Evolutionary conservation across 2,113 vertebrate genomes (phyloP).

Genomic region (Chaetorhynchus papuensis): DNA sequence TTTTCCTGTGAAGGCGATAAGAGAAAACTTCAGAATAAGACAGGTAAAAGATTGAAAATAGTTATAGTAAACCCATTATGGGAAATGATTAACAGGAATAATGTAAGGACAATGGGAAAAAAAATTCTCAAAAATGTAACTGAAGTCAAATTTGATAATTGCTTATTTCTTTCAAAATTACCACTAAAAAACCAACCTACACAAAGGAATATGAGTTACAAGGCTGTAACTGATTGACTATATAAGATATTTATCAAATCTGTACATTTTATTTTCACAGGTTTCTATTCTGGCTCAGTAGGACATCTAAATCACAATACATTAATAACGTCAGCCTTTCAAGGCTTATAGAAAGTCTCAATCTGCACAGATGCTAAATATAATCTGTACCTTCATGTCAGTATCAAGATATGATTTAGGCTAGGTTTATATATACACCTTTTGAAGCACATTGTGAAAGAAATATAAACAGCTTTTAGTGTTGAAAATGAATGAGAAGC

Average conservation of each 20-base stretch:
- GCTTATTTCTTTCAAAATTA: not conserved
- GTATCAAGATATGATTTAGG: not conserved
- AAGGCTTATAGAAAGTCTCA: not conserved
- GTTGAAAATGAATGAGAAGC: slow-evolving; percentile 26
- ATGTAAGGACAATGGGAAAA: not conserved
- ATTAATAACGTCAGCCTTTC: slow-evolving; percentile 28
- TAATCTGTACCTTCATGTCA: not conserved
- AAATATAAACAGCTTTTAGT: not conserved
- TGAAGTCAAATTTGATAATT: not conserved
- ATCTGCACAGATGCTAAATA: not conserved
- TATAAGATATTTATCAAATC: not conserved
- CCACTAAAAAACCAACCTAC: not conserved
- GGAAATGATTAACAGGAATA: not conserved
- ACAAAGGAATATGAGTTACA: not conserved
- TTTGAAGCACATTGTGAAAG: not conserved
- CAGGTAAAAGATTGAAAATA: not conserved
- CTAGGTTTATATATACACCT: not conserved
- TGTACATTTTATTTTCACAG: slow-evolving; percentile 12
- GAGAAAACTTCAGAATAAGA: not conserved
- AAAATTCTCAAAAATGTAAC: not conserved
- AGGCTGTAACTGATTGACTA: not conserved
- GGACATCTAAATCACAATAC: slow-evolving; percentile 7
- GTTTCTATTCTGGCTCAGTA: slow-evolving; percentile 3
- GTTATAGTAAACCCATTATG: not conserved
- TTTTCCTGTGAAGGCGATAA: not conserved